These are phyloP conservation scores for Octodonta nipae DNA, from an alignment of 2,888 invertebrate genomes.

Conservation along the genomic window DNA sequence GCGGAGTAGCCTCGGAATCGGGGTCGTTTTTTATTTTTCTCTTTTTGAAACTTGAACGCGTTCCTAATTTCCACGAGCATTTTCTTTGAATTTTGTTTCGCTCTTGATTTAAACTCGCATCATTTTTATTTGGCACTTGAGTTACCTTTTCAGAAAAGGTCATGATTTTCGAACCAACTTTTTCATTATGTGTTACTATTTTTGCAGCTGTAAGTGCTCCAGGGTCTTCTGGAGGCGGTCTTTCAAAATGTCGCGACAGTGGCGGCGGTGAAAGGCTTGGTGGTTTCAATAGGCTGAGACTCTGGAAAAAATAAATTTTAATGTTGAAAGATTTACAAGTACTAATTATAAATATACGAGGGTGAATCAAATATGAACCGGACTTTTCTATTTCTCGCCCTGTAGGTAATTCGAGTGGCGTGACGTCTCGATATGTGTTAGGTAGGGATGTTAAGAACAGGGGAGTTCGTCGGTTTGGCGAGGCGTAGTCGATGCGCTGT, in stretches of 20 bases:
- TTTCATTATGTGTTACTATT: constrained; percentile 34
- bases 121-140: constrained; percentile 14
- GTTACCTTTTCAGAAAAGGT: constrained; percentile 33
- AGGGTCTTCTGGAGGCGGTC: constrained; percentile 24
- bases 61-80: constrained; percentile 56
- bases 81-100: constrained; percentile 48
- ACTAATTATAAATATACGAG: no score
- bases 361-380: no score
- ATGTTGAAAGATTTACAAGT: no score
- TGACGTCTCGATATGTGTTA: no score
- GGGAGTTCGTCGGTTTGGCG: no score
- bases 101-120: constrained; percentile 20
- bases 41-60: constrained; percentile 57
- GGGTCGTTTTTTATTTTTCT: constrained; percentile 50
- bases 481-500: no score
- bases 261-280: constrained; percentile 37
- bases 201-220: constrained; percentile 23
- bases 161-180: constrained; percentile 32
- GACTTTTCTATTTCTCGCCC: no score
- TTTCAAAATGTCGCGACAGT: constrained; percentile 30
- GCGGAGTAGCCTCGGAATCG: constrained; percentile 45
- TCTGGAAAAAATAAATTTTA: constrained; percentile 28
- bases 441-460: no score
- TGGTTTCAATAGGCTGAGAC: constrained; percentile 51
- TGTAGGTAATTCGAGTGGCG: no score